Evolutionary conservation across 2,113 vertebrate species (phyloP), one percentile per base, ranked within the genome.

Genomic region (Thamnaconus septentrionalis): DNA sequence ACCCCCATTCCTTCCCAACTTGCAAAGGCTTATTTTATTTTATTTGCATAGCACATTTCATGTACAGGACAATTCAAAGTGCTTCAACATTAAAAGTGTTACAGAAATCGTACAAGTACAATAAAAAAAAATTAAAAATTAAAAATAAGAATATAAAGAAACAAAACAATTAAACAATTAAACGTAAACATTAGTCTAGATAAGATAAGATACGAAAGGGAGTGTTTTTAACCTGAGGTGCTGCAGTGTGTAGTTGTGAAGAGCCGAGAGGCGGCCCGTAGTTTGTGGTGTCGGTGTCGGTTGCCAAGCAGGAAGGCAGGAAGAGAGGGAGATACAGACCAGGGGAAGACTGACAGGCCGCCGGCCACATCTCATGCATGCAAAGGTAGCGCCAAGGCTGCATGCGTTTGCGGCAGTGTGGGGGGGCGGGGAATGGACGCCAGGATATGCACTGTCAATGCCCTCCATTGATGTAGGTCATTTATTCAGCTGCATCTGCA

Each of bases 401-500:
- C 79, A 72, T 66, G 65, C 73, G 75, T 73, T 53, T 4, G 73
- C n/a, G n/a, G n/a, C 68, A 63, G 72, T 66, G 46, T 68, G 84
- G 83, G 89, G 81, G 73, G 72, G 56, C 55, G n/a, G 9, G n/a
- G 9, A 50, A n/a, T 50, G 18, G 18, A 63, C 65, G 68, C 69
- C 70, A 73, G 79, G 67, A 86, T 77, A 82, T 85, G 77, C 79
- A 73, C 79, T 84, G 87, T 88, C 82, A 88, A 71, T 91, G 89
- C 83, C 80, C 77, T 85, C 72, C 75, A 83, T 80, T 82, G 80
- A 92, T 91, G 88, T 91, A 90, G 89, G 88, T 91, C 88, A 87
- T 89, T 88, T 85, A 83, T 87, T 90, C 85, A 89, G 82, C 80
- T 82, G 83, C 85, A 85, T 84, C 67, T 87, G 80, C 62, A 76